Percentiles rank a stretch among this genome's conserved stretches.
Conservation (phyloP, 2,113 vertebrate species). For the Turdus rufiventris region DNA sequence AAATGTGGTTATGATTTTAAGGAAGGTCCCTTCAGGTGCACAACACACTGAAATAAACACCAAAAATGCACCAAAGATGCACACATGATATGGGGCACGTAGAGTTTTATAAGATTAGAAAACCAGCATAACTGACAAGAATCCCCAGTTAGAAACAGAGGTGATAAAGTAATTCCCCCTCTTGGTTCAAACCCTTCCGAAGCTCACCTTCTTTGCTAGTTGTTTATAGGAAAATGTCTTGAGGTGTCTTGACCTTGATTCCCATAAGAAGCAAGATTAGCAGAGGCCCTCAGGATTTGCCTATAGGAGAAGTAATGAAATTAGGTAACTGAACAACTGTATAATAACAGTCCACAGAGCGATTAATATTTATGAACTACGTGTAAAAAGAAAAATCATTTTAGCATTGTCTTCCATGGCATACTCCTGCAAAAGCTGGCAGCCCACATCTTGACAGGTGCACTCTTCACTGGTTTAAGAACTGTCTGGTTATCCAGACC, state of each 20-base stretch:
- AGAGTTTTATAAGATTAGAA: background rate
- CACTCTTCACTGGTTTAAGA: background rate
- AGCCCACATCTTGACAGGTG: background rate
- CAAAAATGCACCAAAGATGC: rapidly evolving
- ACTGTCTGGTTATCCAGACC: background rate
- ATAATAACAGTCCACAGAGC: background rate
- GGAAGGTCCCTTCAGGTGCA: background rate
- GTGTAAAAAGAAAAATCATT: background rate
- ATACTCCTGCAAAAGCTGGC: background rate
- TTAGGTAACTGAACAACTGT: background rate
- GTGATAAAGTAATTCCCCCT: background rate
- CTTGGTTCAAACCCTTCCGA: background rate
- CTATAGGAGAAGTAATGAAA: background rate
- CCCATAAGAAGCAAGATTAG: rapidly evolving
- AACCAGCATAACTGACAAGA: background rate
- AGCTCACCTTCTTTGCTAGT: background rate
- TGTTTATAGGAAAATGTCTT: background rate
- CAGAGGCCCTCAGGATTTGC: background rate
- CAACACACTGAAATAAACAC: rapidly evolving
- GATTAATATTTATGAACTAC: background rate
- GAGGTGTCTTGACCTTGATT: background rate
- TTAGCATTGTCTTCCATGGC: background rate
- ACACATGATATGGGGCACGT: rapidly evolving
- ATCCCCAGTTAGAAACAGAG: background rate
- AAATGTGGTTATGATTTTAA: background rate